Evolutionary conservation across 2,888 invertebrate species (phyloP), one percentile per base, ranked within the genome.

Genomic region (Agrypnus murinus): DNA sequence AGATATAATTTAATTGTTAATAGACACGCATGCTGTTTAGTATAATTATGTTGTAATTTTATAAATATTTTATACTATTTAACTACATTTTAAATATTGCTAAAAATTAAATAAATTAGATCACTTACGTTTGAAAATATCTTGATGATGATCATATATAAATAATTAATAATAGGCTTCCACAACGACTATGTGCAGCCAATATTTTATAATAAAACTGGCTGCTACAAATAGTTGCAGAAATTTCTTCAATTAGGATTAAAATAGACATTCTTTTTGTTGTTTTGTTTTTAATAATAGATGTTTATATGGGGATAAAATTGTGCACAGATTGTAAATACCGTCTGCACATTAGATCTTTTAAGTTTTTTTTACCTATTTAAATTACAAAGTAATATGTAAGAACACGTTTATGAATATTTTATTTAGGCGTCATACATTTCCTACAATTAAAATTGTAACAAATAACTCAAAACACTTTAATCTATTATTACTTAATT

Each of bases 1-100:
- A n/a, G n/a, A n/a, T 55, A 9, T 12, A 8, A 36, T 55, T 36
- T 34, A 55, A 34, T 34, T 34, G 36, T 55, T 55, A 55, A 53
- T 53, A 53, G 32, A 36, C 36, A 36, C 55, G 34, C 55, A 55
- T 55, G 55, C 55, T 55, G 55, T 55, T 55, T 55, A 55, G 55
- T 55, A 55, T 25, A 19, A 38, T n/a, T 17, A 17, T 9, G 2
- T 25, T 9, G 7, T 48, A 48, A 48, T 48, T n/a, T n/a, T 48
- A n/a, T 48, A 48, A 17, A 14, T 15, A 9, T 8, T 19, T 25
- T 25, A 9, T 48, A 25, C 17, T 48, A 46, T 17, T 12, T 15
- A 43, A 43, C 43, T 43, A 43, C 43, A 14, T 43, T 14, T 53
- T 53, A 53, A 12, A 32, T 3, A 25, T 9, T 32, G 32, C 12